These are phyloP conservation scores for Argyresthia goedartella DNA, from an alignment of 2,888 invertebrate species.

Conservation along the genomic window DNA sequence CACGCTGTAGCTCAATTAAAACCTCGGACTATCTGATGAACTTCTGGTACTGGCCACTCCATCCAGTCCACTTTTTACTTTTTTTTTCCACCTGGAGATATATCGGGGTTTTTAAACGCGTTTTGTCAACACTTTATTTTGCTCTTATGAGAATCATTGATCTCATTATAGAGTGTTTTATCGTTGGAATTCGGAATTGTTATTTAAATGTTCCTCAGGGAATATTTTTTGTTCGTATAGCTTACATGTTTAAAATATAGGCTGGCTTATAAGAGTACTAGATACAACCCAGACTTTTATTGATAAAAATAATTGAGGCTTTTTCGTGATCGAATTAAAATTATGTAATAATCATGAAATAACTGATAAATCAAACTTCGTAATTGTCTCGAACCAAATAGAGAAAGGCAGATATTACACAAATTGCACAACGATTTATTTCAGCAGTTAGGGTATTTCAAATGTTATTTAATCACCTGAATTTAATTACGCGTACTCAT, in stretches of 20 bases:
- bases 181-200: neutral
- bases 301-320: no score
- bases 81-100: neutral
- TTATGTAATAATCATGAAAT: no score
- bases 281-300: no score
- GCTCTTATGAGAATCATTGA: constrained; percentile 10
- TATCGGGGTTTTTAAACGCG: constrained; percentile 32
- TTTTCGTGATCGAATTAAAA: no score
- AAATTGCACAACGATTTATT: no score
- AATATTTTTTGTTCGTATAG: neutral
- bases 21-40: constrained; percentile 55
- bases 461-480: neutral
- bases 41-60: constrained; percentile 32
- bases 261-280: no score
- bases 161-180: constrained; percentile 9
- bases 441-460: neutral
- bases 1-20: constrained; percentile 67
- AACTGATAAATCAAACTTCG: no score
- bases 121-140: constrained; percentile 29
- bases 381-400: no score
- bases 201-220: no score
- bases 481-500: neutral
- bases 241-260: neutral
- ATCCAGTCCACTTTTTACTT: constrained; percentile 16
- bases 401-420: no score